Evolutionary conservation across 2,797 vertebrate species (phyloP), one percentile per base, ranked within the genome.

Genomic region (Lycodopsis pacificus): DNA sequence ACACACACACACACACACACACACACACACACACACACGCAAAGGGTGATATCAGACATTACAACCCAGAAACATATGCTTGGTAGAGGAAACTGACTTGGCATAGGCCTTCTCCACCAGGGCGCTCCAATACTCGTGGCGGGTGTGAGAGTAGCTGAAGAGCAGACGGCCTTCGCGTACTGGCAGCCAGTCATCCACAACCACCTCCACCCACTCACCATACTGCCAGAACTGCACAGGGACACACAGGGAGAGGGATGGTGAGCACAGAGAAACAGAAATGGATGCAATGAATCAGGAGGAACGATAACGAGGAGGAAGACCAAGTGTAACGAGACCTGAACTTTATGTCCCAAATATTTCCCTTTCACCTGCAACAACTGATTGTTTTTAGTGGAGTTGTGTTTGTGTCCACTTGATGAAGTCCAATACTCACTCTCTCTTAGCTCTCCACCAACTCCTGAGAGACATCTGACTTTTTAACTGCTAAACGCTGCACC

Each of bases 31-130:
- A 67, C 48, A 79, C 42, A 71, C 8, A 65, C 48, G 48, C 64
- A 71, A 70, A 15, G 84, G 82, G 83, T 80, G 91, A 82, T 86
- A 76, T 77, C 84, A 93, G 91, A 91, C 91, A 84, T 89, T 82
- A 81, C 65, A 81, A 81, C 81, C 71, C 82, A 83, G 73, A 78
- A 86, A 88, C 93, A 94, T 94, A 95, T 94, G 92, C 90, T 59
- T 90, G 83, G 56, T 71, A 71, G 81, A 84, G 82, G 85, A 70
- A 79, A 96, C 95, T 93, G 89, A 96, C 95, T 96, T 96, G 93
- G 96, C 95, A 48, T 95, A 96, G 88, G 96, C 95, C 84, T 96
- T 96, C 91, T 96, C 95, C 94, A 96, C 94, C 85, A 96, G 94
- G 87, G 96, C 93, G 82, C 95, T 95, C 95, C 95, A 96, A 84